Conservation (phyloP, 2,113 vertebrate species). For the Dascyllus trimaculatus region DNA sequence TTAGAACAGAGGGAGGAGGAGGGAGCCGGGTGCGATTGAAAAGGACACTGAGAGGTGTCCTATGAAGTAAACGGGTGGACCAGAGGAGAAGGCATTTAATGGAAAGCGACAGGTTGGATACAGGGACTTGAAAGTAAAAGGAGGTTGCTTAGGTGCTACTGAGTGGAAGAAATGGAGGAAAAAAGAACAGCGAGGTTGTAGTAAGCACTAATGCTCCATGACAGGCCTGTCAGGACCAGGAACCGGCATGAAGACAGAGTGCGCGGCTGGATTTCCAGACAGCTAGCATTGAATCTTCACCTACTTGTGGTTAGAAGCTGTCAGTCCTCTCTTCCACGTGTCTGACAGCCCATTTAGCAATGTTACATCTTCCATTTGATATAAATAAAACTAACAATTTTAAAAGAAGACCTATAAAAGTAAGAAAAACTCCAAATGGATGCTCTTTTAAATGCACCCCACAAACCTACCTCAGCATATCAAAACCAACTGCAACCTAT, state of each 20-base stretch:
- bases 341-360: slow-evolving; percentile 29
- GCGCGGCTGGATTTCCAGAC: slow-evolving; percentile 40
- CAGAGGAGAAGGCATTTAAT: slow-evolving; percentile 46
- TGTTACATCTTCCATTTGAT: not conserved
- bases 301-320: slow-evolving; percentile 8
- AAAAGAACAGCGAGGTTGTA: slow-evolving; percentile 23
- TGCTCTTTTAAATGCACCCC: slow-evolving; percentile 1
- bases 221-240: slow-evolving; percentile 64
- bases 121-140: slow-evolving; percentile 35
- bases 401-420: not conserved
- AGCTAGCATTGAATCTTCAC: slow-evolving; percentile 28
- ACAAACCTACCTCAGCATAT: slow-evolving; percentile 36
- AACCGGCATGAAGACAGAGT: slow-evolving; percentile 54
- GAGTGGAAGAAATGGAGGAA: slow-evolving; percentile 17
- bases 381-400: slow-evolving; percentile 3
- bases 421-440: not conserved
- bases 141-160: slow-evolving; percentile 10
- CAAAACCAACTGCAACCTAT: slow-evolving; percentile 69
- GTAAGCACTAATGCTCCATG: slow-evolving; percentile 58
- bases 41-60: slow-evolving; percentile 60
- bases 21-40: slow-evolving; percentile 26
- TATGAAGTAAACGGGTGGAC: slow-evolving; percentile 59
- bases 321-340: slow-evolving; percentile 35
- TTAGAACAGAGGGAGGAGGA: slow-evolving; percentile 70
- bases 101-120: slow-evolving; percentile 49